These are phyloP conservation scores for Thumatha senex DNA, from an alignment of 2,888 invertebrate genomes.

Conservation along the genomic window DNA sequence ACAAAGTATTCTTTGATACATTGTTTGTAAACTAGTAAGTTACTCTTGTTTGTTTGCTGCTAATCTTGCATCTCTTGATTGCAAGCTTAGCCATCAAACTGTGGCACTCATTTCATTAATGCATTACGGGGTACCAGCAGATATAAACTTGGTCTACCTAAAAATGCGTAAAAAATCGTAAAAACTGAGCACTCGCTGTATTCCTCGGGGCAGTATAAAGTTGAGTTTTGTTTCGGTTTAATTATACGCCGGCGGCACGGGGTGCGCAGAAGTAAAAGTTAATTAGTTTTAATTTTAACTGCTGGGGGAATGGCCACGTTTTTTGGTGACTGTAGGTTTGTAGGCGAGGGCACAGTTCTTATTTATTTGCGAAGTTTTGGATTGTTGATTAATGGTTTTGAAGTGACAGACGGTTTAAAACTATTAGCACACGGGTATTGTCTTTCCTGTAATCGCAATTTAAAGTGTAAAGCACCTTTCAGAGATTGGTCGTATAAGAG, in stretches of 20 bases:
- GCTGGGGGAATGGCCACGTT: slow-evolving; percentile 36
- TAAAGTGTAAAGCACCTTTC: background rate
- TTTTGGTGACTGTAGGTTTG: slow-evolving; percentile 11
- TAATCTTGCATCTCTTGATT: too few relatives aligned
- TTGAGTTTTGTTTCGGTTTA: slow-evolving; percentile 75
- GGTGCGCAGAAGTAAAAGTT: slow-evolving; percentile 66
- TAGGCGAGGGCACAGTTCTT: slow-evolving; percentile 6
- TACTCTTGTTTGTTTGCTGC: too few relatives aligned
- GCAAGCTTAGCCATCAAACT: too few relatives aligned
- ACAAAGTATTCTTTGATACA: too few relatives aligned
- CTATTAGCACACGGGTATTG: background rate
- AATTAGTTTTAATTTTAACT: slow-evolving; percentile 77
- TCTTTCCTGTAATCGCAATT: background rate
- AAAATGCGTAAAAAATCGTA: slow-evolving; percentile 34
- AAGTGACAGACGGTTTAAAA: background rate
- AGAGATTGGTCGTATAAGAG: too few relatives aligned
- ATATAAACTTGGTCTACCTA: slow-evolving; percentile 28
- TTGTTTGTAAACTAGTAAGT: too few relatives aligned
- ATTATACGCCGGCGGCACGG: slow-evolving; percentile 61
- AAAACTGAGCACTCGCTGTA: slow-evolving; percentile 21
- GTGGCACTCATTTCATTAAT: slow-evolving; percentile 26
- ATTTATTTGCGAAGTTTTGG: slow-evolving; percentile 1
- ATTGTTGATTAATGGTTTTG: slow-evolving; percentile 12
- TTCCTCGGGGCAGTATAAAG: slow-evolving; percentile 67
- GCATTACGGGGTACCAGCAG: slow-evolving; percentile 23